Evolutionary conservation across 2,797 vertebrate genomes (phyloP).

Genomic region (Microcaecilia unicolor): DNA sequence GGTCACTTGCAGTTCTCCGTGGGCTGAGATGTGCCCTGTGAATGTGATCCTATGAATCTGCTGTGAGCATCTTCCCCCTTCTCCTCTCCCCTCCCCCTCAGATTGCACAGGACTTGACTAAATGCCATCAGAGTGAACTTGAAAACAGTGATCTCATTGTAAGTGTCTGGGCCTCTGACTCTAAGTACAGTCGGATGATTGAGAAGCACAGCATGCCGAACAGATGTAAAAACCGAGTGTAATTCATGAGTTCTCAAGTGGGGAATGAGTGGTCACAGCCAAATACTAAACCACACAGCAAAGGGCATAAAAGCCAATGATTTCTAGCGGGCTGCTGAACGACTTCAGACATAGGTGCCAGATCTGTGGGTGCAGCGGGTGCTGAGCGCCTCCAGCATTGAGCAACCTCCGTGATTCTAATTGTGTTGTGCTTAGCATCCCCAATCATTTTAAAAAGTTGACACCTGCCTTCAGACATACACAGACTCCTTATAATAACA

Average conservation of each 20-base stretch:
- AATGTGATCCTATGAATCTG: slow-evolving; percentile 22
- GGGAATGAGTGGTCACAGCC: slow-evolving; percentile 51
- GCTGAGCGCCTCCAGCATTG: too few relatives aligned
- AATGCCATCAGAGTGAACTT: slow-evolving; percentile 42
- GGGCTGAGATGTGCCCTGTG: slow-evolving; percentile 42
- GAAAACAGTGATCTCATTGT: slow-evolving; percentile 62
- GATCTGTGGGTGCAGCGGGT: too few relatives aligned
- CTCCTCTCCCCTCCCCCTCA: slow-evolving; percentile 42
- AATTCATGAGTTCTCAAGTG: slow-evolving; percentile 55
- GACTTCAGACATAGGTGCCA: slow-evolving; percentile 81
- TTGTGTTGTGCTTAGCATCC: too few relatives aligned
- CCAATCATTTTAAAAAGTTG: too few relatives aligned
- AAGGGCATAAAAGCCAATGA: slow-evolving; percentile 78
- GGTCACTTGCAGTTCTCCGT: slow-evolving; percentile 24
- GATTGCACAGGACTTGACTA: slow-evolving; percentile 49
- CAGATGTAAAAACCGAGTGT: slow-evolving; percentile 59
- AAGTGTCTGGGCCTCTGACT: slow-evolving; percentile 36
- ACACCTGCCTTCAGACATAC: too few relatives aligned
- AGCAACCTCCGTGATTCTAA: too few relatives aligned
- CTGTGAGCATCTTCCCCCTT: slow-evolving; percentile 46
- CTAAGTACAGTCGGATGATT: slow-evolving; percentile 44
- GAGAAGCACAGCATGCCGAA: slow-evolving; percentile 62
- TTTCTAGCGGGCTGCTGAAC: slow-evolving; percentile 71
- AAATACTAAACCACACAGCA: slow-evolving; percentile 63
- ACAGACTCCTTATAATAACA: slow-evolving; percentile 30